Conservation (phyloP, 2,888 invertebrate genomes). For the Epistrophe grossulariae region DNA sequence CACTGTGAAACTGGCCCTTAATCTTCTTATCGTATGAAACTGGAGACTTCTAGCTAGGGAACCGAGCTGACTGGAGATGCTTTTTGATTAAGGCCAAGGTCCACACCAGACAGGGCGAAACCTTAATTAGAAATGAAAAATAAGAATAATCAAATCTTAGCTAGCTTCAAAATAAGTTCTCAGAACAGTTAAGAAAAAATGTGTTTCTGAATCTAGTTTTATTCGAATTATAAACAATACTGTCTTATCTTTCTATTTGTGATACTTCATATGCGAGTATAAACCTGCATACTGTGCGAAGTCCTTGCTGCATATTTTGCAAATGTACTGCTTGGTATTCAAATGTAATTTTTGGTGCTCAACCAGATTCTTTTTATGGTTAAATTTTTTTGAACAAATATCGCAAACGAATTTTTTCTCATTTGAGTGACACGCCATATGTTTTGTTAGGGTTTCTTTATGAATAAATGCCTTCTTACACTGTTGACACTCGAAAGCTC, state of each 20-base stretch:
- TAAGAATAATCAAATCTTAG: too few species aligned
- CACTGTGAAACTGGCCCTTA: too few species aligned
- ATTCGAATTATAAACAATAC: not conserved
- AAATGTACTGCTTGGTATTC: constrained; percentile 40
- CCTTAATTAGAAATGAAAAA: too few species aligned
- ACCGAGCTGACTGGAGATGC: too few species aligned
- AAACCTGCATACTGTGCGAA: constrained; percentile 61
- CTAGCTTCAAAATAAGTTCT: too few species aligned
- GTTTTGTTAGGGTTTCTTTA: constrained; percentile 50
- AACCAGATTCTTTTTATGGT: constrained; percentile 43
- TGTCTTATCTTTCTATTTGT: constrained; percentile 6
- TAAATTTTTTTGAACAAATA: constrained; percentile 52
- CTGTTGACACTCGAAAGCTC: constrained; percentile 44
- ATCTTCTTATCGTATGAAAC: too few species aligned
- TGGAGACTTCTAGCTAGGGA: too few species aligned
- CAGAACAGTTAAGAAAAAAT: too few species aligned
- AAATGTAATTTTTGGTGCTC: constrained; percentile 54
- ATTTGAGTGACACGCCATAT: constrained; percentile 51
- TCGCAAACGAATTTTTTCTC: constrained; percentile 50
- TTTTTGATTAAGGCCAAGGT: too few species aligned
- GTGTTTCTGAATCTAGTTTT: too few species aligned
- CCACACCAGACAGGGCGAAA: too few species aligned
- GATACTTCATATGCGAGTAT: constrained; percentile 59
- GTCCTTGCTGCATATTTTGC: constrained; percentile 54
- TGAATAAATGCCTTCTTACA: constrained; percentile 52